Percentiles rank a stretch among this genome's conserved stretches.
phyloP scores from a whole-genome alignment of 1,140 invertebrate genomes.

The Melipona quadrifasciata region DNA sequence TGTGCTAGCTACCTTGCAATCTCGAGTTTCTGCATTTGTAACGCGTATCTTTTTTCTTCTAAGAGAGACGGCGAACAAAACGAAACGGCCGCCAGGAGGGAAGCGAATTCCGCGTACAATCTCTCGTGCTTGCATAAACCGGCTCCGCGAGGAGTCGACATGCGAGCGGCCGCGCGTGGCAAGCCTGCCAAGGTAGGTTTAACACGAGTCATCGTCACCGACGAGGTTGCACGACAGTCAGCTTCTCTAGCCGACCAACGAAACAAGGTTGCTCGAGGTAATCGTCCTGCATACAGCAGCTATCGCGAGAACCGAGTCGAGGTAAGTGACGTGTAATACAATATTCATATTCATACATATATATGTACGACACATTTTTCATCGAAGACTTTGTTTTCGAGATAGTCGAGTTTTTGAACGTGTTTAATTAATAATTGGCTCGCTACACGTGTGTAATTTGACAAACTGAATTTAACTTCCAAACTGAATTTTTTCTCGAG shows the following conservation, averaged over 20 bases:
- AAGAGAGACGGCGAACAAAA: conserved; percentile 19
- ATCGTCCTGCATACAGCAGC: no score
- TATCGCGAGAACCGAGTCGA: background rate
- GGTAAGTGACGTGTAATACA: conserved; percentile 15
- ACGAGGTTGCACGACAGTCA: background rate
- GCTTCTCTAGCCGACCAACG: background rate
- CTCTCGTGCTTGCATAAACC: background rate
- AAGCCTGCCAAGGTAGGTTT: conserved; percentile 24
- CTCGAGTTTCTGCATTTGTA: conserved; percentile 33
- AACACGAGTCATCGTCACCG: background rate
- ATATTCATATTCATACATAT: background rate
- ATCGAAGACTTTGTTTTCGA: no score
- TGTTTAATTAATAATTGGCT: no score
- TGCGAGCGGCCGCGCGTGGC: background rate
- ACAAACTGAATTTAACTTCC: no score
- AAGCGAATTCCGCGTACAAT: background rate
- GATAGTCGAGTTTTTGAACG: no score
- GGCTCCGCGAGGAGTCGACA: background rate
- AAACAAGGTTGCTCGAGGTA: background rate
- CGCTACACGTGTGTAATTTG: no score
- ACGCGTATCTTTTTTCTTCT: conserved; percentile 33
- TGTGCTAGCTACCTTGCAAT: background rate
- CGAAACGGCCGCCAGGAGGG: background rate
- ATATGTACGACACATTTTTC: background rate
- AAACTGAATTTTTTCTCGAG: no score